Evolutionary conservation across 2,797 vertebrate species (phyloP), one percentile per base, ranked within the genome.

Genomic region (Epinephelus awoara): DNA sequence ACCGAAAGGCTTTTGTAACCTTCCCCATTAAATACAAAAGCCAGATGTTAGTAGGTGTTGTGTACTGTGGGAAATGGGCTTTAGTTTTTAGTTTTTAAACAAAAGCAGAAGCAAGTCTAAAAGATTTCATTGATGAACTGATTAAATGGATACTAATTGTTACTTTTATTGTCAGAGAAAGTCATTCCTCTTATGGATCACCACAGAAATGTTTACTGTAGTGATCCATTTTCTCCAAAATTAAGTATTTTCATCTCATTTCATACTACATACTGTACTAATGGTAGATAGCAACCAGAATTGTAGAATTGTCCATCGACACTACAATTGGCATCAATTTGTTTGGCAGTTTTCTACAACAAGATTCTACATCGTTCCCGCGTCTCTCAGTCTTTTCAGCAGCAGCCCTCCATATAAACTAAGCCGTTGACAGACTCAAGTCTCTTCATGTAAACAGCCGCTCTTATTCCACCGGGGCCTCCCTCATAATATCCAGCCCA

Each of bases 401-500:
- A 82, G 59, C 67, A 79, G 75, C 42, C 52, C 59, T 75, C 52
- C 56, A 82, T 83, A 59, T 80, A 69, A 80, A 86, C 69, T 13
- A 44, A 65, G 68, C 83, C 81, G 85, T 46, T 89, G 90, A 92
- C 87, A 90, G 63, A 77, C 82, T 75, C 52, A 82, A 90, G 85
- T 86, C 87, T 86, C 77, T 75, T 79, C 67, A 70, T 13, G 68
- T 92, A 91, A 92, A 90, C 89, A 88, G 76, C 44, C 67, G 2
- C 8, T 87, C 80, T 85, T 86, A 80, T 83, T 83, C 77, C 81
- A 83, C 68, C 2, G 27, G 81, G 87, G 80, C 90, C 87, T 88
- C 85, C 76, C 82, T 84, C 84, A 88, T 89, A 82, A 87, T 76
- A 87, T 88, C 65, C 88, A 90, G 68, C 72, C 82, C 84, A 81